A percentile compares a stretch with the other conserved stretches of the same genome.
Evolutionary conservation across 2,113 vertebrate genomes (phyloP).

Genomic region (Lampris megalopsis): DNA sequence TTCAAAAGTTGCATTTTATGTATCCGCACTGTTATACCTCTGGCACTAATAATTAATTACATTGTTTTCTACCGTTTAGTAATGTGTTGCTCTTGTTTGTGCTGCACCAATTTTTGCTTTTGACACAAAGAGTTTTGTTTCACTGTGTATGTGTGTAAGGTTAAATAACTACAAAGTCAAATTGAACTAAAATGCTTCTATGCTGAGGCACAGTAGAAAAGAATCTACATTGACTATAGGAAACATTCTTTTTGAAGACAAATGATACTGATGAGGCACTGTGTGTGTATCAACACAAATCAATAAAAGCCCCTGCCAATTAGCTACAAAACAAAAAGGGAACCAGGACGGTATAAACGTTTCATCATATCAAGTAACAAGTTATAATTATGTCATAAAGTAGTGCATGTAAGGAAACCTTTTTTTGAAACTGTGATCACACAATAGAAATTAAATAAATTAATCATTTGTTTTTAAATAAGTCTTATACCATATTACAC

Average conservation of each 20-base stretch:
- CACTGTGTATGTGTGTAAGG: too few relatives aligned
- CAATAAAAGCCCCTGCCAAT: constrained; percentile 12
- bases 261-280: too few relatives aligned
- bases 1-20: too few relatives aligned
- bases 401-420: constrained; percentile 22
- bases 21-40: too few relatives aligned
- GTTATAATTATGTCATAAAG: constrained; percentile 30
- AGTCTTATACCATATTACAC: constrained; percentile 31
- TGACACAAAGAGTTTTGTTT: too few relatives aligned
- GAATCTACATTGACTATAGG: constrained; percentile 18
- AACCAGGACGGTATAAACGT: constrained; percentile 3
- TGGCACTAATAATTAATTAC: too few relatives aligned
- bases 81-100: too few relatives aligned
- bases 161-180: too few relatives aligned
- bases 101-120: too few relatives aligned
- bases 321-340: constrained; percentile 20
- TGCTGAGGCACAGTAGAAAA: constrained; percentile 18
- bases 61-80: too few relatives aligned
- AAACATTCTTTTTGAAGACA: constrained; percentile 5
- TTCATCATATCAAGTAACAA: constrained; percentile 27
- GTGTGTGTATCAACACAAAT: not conserved
- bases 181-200: constrained; percentile 1
- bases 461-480: constrained; percentile 34
- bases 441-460: constrained; percentile 41
- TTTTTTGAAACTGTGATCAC: constrained; percentile 35